Evolutionary conservation across 2,797 vertebrate species (phyloP), one percentile per base, ranked within the genome.

Genomic region (Enteromius treurensis): DNA sequence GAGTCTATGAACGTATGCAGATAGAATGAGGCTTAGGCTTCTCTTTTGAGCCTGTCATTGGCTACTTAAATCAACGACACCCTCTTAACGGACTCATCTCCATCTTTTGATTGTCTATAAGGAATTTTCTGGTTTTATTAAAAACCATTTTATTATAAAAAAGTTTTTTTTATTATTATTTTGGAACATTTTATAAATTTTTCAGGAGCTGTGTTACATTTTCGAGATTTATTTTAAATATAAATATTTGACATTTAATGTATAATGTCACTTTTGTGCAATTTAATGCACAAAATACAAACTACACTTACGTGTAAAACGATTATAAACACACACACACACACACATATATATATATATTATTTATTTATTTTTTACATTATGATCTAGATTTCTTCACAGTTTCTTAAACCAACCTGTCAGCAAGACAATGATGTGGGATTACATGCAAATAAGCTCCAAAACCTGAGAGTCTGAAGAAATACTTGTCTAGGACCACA

Each of bases 21-120:
- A 74, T 55, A 78, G 45, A 51, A 58, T 70, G 76, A 76, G 84
- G 82, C 75, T 65, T 45, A 65, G 62, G 64, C 42, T 85, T 73
- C 65, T 82, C 82, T 77, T 80, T 42, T 75, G 65, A 67, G 68
- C 29, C 49, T 76, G 69, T 70, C 75, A 81, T 78, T 81, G 51
- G 79, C 32, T 67, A 11, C 58, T 73, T 79, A 73, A 82, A 15
- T 80, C 69, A 83, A 80, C 71, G 34, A 34, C 15, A 60, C 37
- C 15, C 11, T 26, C 3, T 85, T 74, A 84, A 84, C 74, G 42
- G 60, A 40, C 58, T 77, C 4, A n/a, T 47, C 68, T 67, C 14
- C 65, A 75, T 74, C n/a, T 81, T 69, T 53, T 17, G 17, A 68
- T 40, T 32, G n/a, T 76, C 42, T 53, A 32, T 53, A 26, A 26